Evolutionary conservation across 2,797 vertebrate species (phyloP).

Genomic region (Mionectes olivaceus): DNA sequence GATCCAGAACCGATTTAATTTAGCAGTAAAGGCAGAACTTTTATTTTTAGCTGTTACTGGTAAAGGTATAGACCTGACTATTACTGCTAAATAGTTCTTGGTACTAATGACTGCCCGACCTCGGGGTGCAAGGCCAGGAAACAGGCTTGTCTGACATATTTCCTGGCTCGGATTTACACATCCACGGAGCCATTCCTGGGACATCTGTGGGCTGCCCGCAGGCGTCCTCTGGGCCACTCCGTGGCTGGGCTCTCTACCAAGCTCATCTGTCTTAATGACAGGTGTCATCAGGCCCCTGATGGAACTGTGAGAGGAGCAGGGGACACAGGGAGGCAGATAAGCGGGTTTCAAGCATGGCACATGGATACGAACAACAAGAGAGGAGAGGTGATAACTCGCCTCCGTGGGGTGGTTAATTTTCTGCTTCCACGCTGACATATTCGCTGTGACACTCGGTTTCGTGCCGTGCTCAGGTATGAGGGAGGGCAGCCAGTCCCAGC

Average conservation of each 20-base stretch:
- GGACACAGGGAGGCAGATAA: neutral
- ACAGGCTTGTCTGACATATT: constrained; percentile 57
- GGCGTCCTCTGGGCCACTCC: constrained; percentile 31
- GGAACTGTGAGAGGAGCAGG: neutral
- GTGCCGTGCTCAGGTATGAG: neutral
- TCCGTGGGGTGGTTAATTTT: neutral
- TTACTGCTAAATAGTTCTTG: neutral
- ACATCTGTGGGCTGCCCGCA: constrained; percentile 13
- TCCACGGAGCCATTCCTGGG: neutral
- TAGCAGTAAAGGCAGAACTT: neutral
- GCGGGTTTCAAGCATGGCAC: neutral
- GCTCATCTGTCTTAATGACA: constrained; percentile 44
- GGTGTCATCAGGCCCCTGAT: constrained; percentile 18
- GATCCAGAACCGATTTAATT: neutral
- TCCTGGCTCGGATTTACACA: constrained; percentile 42
- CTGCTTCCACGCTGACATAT: neutral
- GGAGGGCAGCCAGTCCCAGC: neutral
- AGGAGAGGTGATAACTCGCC: neutral
- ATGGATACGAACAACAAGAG: neutral
- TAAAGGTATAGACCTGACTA: neutral
- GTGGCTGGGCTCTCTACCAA: neutral
- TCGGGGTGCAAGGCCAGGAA: constrained; percentile 59
- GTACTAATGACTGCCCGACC: neutral
- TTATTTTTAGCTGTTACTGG: neutral
- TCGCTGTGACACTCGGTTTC: neutral